Evolutionary conservation across 2,888 invertebrate genomes (phyloP).

Genomic region (Ennomos erosarius): DNA sequence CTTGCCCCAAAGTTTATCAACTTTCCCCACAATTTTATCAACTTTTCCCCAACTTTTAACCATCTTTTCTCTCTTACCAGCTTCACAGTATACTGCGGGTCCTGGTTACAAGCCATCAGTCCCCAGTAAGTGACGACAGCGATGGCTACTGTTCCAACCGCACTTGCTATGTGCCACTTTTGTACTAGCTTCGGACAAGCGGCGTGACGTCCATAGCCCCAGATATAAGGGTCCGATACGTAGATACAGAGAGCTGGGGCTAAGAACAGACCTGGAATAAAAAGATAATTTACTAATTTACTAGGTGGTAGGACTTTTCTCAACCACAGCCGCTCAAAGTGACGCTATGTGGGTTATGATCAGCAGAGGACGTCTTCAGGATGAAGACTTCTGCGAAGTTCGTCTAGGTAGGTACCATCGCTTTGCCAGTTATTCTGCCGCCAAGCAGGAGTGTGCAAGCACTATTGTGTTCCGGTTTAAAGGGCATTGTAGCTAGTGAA

Average conservation of each 20-base stretch:
- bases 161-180: slow-evolving; percentile 48
- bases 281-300: too few relatives aligned
- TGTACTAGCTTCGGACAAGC: slow-evolving; percentile 15
- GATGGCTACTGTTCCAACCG: slow-evolving; percentile 32
- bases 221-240: slow-evolving; percentile 70
- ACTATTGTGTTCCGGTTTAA: too few relatives aligned
- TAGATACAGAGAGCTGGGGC: slow-evolving; percentile 72
- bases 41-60: not conserved
- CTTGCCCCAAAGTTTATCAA: too few relatives aligned
- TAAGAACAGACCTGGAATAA: slow-evolving; percentile 63
- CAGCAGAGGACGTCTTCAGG: too few relatives aligned
- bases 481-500: too few relatives aligned
- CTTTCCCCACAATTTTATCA: not conserved
- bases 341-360: too few relatives aligned
- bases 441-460: too few relatives aligned
- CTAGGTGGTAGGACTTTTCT: too few relatives aligned
- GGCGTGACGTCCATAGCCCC: slow-evolving; percentile 55
- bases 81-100: slow-evolving; percentile 88
- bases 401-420: too few relatives aligned
- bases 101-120: slow-evolving; percentile 70
- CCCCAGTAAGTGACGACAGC: slow-evolving; percentile 62
- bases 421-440: too few relatives aligned
- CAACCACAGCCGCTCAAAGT: too few relatives aligned
- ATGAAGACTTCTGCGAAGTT: too few relatives aligned
- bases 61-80: slow-evolving; percentile 65